phyloP scores from a whole-genome alignment of 2,888 invertebrate genomes.

The Polia nebulosa region DNA sequence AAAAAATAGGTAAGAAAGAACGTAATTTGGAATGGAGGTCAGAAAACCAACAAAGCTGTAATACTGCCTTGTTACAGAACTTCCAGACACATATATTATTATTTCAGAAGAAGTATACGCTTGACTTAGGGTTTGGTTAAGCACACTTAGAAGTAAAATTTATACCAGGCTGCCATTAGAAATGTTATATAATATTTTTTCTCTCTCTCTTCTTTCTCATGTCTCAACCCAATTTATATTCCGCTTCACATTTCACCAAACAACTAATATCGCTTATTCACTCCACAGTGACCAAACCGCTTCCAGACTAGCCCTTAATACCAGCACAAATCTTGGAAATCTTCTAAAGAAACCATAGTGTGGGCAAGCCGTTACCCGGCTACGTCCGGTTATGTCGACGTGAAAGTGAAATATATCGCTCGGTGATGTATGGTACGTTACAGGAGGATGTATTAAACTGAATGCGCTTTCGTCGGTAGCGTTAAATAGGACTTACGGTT shows the following conservation, averaged over 20 bases:
- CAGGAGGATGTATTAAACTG: slow-evolving; percentile 46
- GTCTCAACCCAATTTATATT: not conserved
- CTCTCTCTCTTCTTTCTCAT: too few relatives aligned
- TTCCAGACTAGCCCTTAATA: not conserved
- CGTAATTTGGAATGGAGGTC: too few relatives aligned
- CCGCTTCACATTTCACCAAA: not conserved
- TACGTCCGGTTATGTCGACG: slow-evolving; percentile 53
- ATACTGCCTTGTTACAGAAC: too few relatives aligned
- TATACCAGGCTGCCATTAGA: not conserved
- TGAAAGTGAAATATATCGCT: slow-evolving; percentile 54
- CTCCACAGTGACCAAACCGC: not conserved
- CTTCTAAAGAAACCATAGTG: slow-evolving; percentile 10
- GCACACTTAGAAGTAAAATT: too few relatives aligned
- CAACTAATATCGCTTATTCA: slow-evolving; percentile 6
- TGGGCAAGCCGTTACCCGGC: slow-evolving; percentile 43
- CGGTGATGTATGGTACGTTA: slow-evolving; percentile 58
- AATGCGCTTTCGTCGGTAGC: slow-evolving; percentile 44
- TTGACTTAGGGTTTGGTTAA: too few relatives aligned
- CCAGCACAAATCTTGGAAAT: slow-evolving; percentile 29
- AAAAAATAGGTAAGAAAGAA: too few relatives aligned
- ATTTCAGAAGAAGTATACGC: not conserved
- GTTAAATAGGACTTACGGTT: slow-evolving; percentile 47
- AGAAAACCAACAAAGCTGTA: too few relatives aligned
- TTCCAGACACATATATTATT: too few relatives aligned
- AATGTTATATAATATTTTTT: not conserved